Evolutionary conservation across 1,140 invertebrate species (phyloP).

Genomic region (Magallana angulata): DNA sequence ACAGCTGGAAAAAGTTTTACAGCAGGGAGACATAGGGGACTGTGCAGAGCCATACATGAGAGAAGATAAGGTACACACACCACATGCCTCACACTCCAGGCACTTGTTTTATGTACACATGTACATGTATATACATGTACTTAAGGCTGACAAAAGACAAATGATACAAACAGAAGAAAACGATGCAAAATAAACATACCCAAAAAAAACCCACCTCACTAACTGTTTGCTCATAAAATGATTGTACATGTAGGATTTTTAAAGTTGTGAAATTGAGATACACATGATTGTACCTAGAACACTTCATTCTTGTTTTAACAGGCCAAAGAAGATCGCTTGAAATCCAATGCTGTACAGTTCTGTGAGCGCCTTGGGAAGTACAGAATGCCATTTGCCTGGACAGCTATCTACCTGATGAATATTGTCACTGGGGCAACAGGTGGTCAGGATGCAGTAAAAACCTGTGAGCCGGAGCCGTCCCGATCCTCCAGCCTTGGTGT

Average conservation of each 20-base stretch:
- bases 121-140: no score
- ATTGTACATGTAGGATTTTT: no score
- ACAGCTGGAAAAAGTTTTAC: slow-evolving; percentile 93
- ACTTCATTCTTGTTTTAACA: slow-evolving; percentile 27
- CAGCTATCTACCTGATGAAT: slow-evolving; percentile 87
- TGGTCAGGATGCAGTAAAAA: slow-evolving; percentile 80
- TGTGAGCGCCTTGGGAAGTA: slow-evolving; percentile 79
- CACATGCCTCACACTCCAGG: no score
- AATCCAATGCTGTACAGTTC: slow-evolving; percentile 74
- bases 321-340: slow-evolving; percentile 74
- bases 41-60: slow-evolving; percentile 93
- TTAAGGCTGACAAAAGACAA: no score
- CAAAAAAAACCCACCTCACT: no score
- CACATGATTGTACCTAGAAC: no score
- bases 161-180: no score
- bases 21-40: slow-evolving; percentile 90
- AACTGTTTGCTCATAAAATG: no score
- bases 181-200: no score
- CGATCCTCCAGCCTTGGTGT: slow-evolving; percentile 73
- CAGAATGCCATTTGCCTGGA: slow-evolving; percentile 80
- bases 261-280: no score
- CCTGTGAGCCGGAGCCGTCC: slow-evolving; percentile 69
- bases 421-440: slow-evolving; percentile 89
- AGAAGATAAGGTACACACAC: slow-evolving; percentile 86
- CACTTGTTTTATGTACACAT: no score